Percentiles rank a stretch among this genome's conserved stretches.
Evolutionary conservation across 2,113 vertebrate species (phyloP).

Genomic region (Leiothrix lutea): DNA sequence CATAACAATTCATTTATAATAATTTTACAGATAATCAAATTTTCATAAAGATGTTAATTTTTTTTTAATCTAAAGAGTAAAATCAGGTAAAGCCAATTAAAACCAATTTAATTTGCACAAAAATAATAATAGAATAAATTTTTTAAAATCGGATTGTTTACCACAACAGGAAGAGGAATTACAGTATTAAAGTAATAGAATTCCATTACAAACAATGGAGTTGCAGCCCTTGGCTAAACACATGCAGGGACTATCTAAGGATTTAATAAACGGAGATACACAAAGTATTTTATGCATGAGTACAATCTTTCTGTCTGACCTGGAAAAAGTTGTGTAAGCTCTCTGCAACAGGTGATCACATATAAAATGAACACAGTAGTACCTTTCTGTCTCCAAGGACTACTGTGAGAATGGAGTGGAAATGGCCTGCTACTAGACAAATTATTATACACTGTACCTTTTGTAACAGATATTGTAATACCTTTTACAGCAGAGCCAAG

Average conservation of each 20-base stretch:
- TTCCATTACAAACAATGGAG: neutral
- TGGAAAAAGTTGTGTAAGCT: neutral
- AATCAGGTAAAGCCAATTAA: neutral
- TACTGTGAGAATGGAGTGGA: neutral
- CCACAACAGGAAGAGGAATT: neutral
- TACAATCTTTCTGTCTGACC: neutral
- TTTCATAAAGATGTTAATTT: neutral
- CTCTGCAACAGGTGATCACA: neutral
- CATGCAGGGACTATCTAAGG: neutral
- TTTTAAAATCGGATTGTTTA: neutral
- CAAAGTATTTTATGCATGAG: neutral
- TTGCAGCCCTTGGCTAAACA: neutral
- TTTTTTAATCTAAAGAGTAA: neutral
- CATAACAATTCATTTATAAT: neutral
- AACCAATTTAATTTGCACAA: neutral
- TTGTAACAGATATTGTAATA: neutral
- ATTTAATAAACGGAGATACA: neutral
- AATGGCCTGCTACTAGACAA: neutral
- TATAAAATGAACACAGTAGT: neutral
- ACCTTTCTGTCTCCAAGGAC: neutral
- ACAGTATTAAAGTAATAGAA: neutral
- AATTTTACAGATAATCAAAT: neutral
- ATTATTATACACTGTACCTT: neutral
- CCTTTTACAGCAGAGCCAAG: neutral
- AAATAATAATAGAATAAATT: neutral